Percentiles rank a stretch among this genome's conserved stretches.
phyloP scores from a whole-genome alignment of 2,113 vertebrate genomes.

The Formicarius rufipectus region DNA sequence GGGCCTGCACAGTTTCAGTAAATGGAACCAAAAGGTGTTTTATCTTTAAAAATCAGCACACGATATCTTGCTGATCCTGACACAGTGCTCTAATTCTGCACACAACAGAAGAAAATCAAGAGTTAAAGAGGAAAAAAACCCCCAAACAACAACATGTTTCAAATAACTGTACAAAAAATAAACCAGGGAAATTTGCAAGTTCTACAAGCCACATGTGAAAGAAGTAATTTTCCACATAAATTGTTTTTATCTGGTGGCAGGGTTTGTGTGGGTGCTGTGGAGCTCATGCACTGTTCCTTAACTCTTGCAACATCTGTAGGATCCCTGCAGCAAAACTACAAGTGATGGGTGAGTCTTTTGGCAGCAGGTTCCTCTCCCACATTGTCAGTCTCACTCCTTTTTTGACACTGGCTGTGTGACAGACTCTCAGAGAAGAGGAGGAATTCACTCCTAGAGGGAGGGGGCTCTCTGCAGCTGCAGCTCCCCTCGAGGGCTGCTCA shows the following conservation, averaged over 20 bases:
- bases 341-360: neutral
- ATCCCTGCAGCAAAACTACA: neutral
- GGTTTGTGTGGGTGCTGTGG: neutral
- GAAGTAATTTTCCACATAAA: neutral
- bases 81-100: neutral
- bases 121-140: neutral
- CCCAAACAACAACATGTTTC: neutral
- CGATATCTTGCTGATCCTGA: neutral
- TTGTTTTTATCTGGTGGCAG: neutral
- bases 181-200: neutral
- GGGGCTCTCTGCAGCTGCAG: neutral
- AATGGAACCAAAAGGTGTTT: neutral
- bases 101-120: neutral
- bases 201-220: neutral
- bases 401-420: neutral
- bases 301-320: conserved; percentile 4
- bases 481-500: neutral
- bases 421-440: neutral
- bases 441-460: neutral
- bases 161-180: neutral
- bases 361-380: neutral
- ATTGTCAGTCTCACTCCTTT: neutral
- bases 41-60: neutral
- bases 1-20: neutral
- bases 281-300: neutral